Base-by-base conservation (phyloP, 2,888 invertebrate species). In the Anoncus sp. region DNA sequence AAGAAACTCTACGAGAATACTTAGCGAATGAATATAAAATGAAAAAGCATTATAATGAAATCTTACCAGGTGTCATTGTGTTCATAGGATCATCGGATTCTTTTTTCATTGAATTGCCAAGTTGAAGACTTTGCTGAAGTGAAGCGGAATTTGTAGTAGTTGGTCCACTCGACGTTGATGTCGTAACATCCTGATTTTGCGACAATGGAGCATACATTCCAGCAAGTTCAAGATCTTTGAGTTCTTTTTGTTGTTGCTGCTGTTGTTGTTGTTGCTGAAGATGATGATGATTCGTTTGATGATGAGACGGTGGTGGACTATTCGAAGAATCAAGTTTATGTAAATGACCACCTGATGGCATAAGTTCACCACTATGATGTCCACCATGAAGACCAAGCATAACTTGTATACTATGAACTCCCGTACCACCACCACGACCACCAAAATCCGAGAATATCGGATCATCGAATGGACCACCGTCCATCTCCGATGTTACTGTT, bases 401-500 rank as follows among this genome's bases (percentile, higher is more conserved):
- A 79, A 95, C 94, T 90, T 95, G 95, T 82, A 95, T 94, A 82
- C 94, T 93, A 85, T 94, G 94, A 67, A 93, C 94, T 51, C 94
- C 94, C 40, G 91, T 91, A 2, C 92, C 91, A 81, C 92, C 92
- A 47, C 43, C 10, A 7, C 95, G 92, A 83, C 93, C 93, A 35
- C 93, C 92, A 87, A 96, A 96, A 91, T 97, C 96, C 83, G 94
- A 93, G 90, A 96, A 97, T 88, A 96, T 95, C 87, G 96, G 95
- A 89, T 97, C 97, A 89, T 97, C 97, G 91, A 96, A 93, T 35
- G 94, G 93, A 62, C 92, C 92, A 82, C 92, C 95, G 91, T 96
- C 96, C 96, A 96, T 95, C 91, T 92, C 67, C 31, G n/a, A 12
- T 24, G 67, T 20, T 24, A 55, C 62, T 62, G 81, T 73, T 49